Conservation (phyloP, 2,113 vertebrate genomes). For the Catharus bicknelli region DNA sequence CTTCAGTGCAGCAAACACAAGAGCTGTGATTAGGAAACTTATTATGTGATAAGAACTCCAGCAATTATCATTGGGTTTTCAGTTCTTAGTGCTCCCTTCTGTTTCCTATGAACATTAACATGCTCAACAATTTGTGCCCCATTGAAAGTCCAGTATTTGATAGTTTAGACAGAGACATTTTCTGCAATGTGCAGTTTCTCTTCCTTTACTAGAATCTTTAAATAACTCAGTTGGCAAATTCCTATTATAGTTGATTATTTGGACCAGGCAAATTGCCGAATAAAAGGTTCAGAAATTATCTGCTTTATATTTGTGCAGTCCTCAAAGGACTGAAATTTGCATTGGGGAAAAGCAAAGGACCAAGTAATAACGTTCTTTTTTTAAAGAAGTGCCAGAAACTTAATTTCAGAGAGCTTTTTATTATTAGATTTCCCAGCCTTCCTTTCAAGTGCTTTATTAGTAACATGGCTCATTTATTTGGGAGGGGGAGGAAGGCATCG, state of each 20-base stretch:
- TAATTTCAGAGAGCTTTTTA: conserved; percentile 57
- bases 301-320: conserved; percentile 34
- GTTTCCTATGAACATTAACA: neutral
- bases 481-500: neutral
- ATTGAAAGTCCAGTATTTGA: neutral
- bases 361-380: conserved; percentile 49
- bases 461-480: conserved; percentile 29
- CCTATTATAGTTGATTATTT: conserved; percentile 40
- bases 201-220: conserved; percentile 13
- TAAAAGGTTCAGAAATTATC: conserved; percentile 54
- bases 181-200: neutral
- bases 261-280: conserved; percentile 44
- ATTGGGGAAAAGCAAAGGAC: conserved; percentile 48
- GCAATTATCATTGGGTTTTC: neutral
- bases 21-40: neutral
- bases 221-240: neutral
- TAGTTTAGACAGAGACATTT: neutral
- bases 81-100: neutral
- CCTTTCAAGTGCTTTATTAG: conserved; percentile 43
- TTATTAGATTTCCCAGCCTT: conserved; percentile 51
- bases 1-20: neutral
- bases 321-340: conserved; percentile 62
- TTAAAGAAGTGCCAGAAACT: conserved; percentile 43
- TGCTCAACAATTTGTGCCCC: neutral
- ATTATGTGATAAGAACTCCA: conserved; percentile 1